These are phyloP conservation scores for Trachymyrmex septentrionalis DNA, from an alignment of 1,140 invertebrate species.

Conservation along the genomic window DNA sequence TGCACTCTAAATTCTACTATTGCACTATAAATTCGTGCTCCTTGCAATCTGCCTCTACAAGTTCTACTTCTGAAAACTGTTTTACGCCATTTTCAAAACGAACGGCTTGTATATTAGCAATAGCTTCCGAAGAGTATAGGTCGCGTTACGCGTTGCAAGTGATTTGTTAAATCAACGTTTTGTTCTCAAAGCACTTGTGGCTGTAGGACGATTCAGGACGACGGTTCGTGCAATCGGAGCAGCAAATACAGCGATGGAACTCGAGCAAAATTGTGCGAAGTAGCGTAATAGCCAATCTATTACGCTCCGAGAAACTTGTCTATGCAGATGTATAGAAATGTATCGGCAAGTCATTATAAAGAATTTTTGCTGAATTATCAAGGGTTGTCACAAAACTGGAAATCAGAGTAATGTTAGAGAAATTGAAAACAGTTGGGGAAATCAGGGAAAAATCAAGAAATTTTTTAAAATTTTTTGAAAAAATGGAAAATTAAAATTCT, in stretches of 20 bases:
- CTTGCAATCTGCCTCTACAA: background rate
- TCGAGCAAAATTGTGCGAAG: conserved; percentile 7
- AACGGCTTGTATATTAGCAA: background rate
- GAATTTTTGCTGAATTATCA: background rate
- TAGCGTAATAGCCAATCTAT: conserved; percentile 18
- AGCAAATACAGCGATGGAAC: background rate
- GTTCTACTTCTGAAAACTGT: conserved; percentile 41
- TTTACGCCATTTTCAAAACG: conserved; percentile 34
- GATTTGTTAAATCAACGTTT: conserved; percentile 29
- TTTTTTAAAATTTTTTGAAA: too few species aligned
- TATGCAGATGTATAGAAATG: background rate
- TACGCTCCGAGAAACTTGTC: background rate
- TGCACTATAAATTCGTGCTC: conserved; percentile 21
- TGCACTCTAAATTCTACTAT: conserved; percentile 26
- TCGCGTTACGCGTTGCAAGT: conserved; percentile 36
- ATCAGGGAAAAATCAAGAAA: too few species aligned
- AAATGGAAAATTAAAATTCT: too few species aligned
- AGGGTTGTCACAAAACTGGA: too few species aligned
- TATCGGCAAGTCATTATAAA: background rate
- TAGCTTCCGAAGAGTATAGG: conserved; percentile 38
- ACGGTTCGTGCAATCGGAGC: conserved; percentile 30
- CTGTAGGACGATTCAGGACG: conserved; percentile 31
- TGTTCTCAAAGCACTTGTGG: conserved; percentile 39
- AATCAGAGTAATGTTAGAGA: too few species aligned
- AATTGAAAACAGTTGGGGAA: too few species aligned